Evolutionary conservation across 2,113 vertebrate species (phyloP), one percentile per base, ranked within the genome.

Genomic region (Camelus dromedarius): DNA sequence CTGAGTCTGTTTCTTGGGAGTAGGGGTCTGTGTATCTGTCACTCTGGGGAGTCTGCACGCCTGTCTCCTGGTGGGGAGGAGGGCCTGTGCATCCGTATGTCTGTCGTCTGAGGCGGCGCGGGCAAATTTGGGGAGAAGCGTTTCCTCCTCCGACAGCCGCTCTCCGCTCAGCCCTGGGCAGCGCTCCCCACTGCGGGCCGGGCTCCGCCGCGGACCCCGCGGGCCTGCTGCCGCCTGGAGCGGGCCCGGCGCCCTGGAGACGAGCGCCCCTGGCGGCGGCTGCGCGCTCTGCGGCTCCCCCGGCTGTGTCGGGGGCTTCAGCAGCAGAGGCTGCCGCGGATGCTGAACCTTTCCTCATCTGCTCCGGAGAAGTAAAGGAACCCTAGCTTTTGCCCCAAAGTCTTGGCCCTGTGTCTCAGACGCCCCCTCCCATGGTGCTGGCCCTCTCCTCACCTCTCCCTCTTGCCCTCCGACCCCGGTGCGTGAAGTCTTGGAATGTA

Each of bases 261-360:
- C 20, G 18, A 93, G 96, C 91, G 89, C 97, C 86, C 96, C 97
- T 54, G 35, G 88, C 42, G 89, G 89, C 46, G 15, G 42, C 32
- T 77, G 76, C n/a, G 30, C 26, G 85, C 93, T 62, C 88, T 96
- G 96, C 91, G 79, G 89, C 94, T 89, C 42, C 10, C 1, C 35
- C 0, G 30, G 50, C 42, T 82, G 96, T 13, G 77, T 7, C 0
- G 13, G 12, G 6, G 66, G 12, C 38, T 58, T 75, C 1, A 6
- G 79, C 52, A 4, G 79, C 83, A 0, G 13, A 0, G 24, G 79
- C 19, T 48, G 28, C n/a, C 0, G 5, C 0, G 9, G 50, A 42
- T 96, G 81, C 38, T 91, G 93, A 96, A 22, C 8, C 4, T 10
- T 48, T 69, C n/a, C 30, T 2, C 54, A 3, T 26, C 42, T 0